Base-by-base conservation (phyloP, 2,888 invertebrate genomes). In the Harpalus rubripes region DNA sequence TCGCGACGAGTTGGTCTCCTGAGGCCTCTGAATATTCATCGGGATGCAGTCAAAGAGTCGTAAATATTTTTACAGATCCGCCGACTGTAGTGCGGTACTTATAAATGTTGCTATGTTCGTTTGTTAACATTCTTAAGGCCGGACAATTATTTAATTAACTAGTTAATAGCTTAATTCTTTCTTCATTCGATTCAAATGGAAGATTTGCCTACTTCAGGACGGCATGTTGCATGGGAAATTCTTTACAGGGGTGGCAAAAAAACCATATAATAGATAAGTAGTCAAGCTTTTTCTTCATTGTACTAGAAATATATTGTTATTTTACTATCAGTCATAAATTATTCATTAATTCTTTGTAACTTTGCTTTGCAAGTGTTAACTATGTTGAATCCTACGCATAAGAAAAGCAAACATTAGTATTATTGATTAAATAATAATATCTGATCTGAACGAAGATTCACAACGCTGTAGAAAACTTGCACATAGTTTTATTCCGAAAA, bases 121-220 rank as follows among this genome's bases (percentile, higher is more conserved):
- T 74, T 74, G 72, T 74, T 74, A 44, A 44, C 72, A 74, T 74
- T 74, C 72, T 22, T 74, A 7, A 15, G 72, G 52, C 32, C 4
- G 59, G 59, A 61, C 61, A 61, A 59, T 79, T 79, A 59, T 79
- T 61, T 59, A 79, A 61, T 79, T 79, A 61, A 32, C 61, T 26
- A 59, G 41, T 61, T 79, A 61, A 79, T 79, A 79, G 58, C 79
- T 79, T 79, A 79, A 79, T 79, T 59, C 59, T 59, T 79, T 59
- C 59, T 61, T 22, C 10, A 16, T 61, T 79, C 22, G 61, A 79
- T 79, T 18, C 39, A 79, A 61, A 79, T 79, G 79, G 18, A n/a
- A 79, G 18, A 44, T 74, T 68, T 68, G 68, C 68, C 68, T 41
- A 39, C 32, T 68, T 22, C 7, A 18, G 7, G 12, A 12, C 10